phyloP scores from a whole-genome alignment of 1,140 invertebrate species.

The Drosophila pruinosa region DNA sequence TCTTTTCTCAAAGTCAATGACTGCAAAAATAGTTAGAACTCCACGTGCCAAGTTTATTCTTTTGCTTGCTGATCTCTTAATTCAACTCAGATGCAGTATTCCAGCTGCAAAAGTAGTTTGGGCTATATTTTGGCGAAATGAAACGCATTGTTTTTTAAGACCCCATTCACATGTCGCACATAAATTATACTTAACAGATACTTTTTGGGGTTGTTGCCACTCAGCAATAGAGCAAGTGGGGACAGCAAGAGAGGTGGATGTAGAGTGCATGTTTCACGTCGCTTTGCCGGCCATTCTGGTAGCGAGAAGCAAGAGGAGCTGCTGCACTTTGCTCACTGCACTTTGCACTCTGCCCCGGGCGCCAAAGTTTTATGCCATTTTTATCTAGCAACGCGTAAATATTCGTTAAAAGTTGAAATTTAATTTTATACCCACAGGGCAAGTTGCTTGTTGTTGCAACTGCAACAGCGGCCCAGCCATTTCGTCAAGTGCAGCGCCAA shows the following conservation, averaged over 20 bases:
- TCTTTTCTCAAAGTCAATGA: not conserved
- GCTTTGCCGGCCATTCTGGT: constrained; percentile 41
- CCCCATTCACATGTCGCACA: constrained; percentile 49
- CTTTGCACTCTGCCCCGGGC: constrained; percentile 28
- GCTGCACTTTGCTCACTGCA: constrained; percentile 63
- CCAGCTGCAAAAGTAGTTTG: not conserved
- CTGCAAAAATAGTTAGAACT: not conserved
- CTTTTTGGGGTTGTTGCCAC: constrained; percentile 50
- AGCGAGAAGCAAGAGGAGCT: not conserved
- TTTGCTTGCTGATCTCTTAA: not conserved
- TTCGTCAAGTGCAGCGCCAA: constrained; percentile 55
- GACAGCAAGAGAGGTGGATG: not conserved
- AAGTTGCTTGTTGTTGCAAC: constrained; percentile 27
- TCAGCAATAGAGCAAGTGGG: not conserved
- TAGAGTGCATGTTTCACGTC: constrained; percentile 22
- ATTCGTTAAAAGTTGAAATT: constrained; percentile 81
- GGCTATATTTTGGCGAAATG: constrained; percentile 36
- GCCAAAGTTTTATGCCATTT: constrained; percentile 76
- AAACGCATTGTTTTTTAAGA: constrained; percentile 61
- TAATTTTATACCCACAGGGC: constrained; percentile 72
- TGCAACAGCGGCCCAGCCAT: constrained; percentile 33
- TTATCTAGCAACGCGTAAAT: constrained; percentile 79
- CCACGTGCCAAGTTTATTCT: not conserved
- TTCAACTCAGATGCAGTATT: not conserved
- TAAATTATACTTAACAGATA: constrained; percentile 79